A percentile compares a stretch with the other conserved stretches of the same genome.
Evolutionary conservation across 2,797 vertebrate species (phyloP).

Genomic region (Gorsachius magnificus): DNA sequence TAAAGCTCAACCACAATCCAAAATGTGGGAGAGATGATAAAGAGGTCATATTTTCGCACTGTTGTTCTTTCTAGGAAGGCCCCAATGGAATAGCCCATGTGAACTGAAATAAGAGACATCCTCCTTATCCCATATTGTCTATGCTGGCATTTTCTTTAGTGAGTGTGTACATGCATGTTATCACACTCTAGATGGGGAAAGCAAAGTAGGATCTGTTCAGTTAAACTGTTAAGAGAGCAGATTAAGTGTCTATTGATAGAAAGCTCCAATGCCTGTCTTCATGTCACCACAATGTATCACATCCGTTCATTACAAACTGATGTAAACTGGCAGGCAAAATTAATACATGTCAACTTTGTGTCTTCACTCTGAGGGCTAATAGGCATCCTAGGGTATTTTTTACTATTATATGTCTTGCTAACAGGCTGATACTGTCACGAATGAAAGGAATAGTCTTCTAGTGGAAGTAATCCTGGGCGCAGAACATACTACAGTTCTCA

Average conservation of each 20-base stretch:
- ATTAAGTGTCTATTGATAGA: conserved; percentile 28
- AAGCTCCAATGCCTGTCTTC: not conserved
- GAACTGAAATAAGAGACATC: not conserved
- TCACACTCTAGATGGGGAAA: not conserved
- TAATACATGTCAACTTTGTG: conserved; percentile 35
- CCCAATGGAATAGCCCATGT: not conserved
- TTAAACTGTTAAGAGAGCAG: conserved; percentile 19
- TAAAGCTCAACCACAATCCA: not conserved
- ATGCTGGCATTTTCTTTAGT: not conserved
- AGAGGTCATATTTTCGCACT: not conserved
- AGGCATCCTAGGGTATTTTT: conserved; percentile 18
- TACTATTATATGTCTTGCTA: not conserved
- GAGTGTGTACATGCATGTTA: not conserved
- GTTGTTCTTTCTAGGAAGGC: not conserved
- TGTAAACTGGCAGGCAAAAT: conserved; percentile 61
- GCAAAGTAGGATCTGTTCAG: not conserved
- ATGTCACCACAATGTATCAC: not conserved
- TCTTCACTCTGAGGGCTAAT: conserved; percentile 18
- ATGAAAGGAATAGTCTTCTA: not conserved
- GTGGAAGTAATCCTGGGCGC: not conserved
- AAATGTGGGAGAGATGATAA: not conserved
- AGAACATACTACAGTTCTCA: not conserved
- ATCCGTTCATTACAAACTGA: conserved; percentile 25
- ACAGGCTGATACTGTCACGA: conserved; percentile 24
- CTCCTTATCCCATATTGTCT: not conserved